Evolutionary conservation across 2,888 invertebrate genomes (phyloP).

Genomic region (Caenorhabditis sp.): DNA sequence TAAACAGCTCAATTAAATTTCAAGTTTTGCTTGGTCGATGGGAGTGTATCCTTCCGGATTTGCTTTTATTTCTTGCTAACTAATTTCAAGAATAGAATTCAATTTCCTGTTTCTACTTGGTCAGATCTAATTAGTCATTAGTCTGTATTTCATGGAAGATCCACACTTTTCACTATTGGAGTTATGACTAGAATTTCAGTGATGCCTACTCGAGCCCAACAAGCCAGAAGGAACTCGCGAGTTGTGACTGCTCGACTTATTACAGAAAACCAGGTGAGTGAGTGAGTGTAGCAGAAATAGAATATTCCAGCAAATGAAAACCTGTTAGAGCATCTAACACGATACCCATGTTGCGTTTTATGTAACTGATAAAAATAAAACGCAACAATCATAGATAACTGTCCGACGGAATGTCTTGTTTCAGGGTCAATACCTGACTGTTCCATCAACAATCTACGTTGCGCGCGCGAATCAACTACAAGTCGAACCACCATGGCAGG

Average conservation of each 20-base stretch:
- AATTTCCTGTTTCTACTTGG: conserved; percentile 12
- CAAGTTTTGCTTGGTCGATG: neutral
- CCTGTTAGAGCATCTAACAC: conserved; percentile 6
- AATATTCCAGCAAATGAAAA: conserved; percentile 15
- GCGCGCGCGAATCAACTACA: conserved; percentile 46
- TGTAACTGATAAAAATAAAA: conserved; percentile 44
- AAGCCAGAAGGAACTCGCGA: conserved; percentile 19
- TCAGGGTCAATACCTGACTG: conserved; percentile 66
- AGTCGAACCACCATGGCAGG: conserved; percentile 35
- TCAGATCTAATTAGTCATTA: conserved; percentile 31
- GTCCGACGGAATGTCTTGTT: conserved; percentile 56
- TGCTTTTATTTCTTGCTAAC: conserved; percentile 17
- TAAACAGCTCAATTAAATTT: conserved; percentile 26
- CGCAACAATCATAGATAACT: conserved; percentile 49
- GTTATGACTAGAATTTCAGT: conserved; percentile 53
- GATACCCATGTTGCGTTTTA: conserved; percentile 6
- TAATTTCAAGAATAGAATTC: conserved; percentile 7
- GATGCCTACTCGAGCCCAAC: conserved; percentile 25
- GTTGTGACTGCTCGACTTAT: conserved; percentile 27
- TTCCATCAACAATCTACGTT: conserved; percentile 54
- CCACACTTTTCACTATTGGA: neutral
- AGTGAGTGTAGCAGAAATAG: conserved; percentile 6
- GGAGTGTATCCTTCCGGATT: conserved; percentile 14
- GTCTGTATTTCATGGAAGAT: neutral
- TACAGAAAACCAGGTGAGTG: conserved; percentile 44